These are phyloP conservation scores for Pipistrellus nathusii DNA, from an alignment of 2,797 vertebrate genomes.

Conservation along the genomic window DNA sequence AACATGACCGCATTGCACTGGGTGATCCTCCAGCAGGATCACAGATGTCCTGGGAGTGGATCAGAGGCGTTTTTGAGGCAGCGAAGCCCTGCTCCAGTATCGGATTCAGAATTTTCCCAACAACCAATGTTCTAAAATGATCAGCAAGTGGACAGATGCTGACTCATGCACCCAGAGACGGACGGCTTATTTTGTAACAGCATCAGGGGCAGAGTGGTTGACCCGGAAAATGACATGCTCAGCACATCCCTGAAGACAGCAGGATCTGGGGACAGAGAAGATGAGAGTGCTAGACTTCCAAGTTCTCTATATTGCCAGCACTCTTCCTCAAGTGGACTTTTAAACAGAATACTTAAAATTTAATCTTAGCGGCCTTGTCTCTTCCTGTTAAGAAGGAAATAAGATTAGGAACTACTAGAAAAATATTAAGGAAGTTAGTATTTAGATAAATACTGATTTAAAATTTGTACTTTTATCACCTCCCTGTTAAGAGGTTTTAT, in stretches of 20 bases:
- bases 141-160: background rate
- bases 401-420: background rate
- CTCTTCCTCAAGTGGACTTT: background rate
- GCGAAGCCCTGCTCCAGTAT: background rate
- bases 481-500: background rate
- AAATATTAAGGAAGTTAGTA: background rate
- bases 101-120: background rate
- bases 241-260: background rate
- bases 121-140: constrained; percentile 14
- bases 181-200: constrained; percentile 2
- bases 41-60: background rate
- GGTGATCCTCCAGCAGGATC: background rate
- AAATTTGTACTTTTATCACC: background rate
- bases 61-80: background rate
- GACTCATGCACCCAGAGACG: background rate
- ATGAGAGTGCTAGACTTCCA: background rate
- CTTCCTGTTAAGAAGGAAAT: background rate
- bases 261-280: background rate
- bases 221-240: constrained; percentile 26
- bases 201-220: background rate
- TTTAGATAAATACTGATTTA: background rate
- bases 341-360: constrained; percentile 44
- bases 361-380: background rate
- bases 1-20: background rate
- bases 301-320: background rate